Evolutionary conservation across 2,888 invertebrate genomes (phyloP).

Genomic region (Noctua comes): DNA sequence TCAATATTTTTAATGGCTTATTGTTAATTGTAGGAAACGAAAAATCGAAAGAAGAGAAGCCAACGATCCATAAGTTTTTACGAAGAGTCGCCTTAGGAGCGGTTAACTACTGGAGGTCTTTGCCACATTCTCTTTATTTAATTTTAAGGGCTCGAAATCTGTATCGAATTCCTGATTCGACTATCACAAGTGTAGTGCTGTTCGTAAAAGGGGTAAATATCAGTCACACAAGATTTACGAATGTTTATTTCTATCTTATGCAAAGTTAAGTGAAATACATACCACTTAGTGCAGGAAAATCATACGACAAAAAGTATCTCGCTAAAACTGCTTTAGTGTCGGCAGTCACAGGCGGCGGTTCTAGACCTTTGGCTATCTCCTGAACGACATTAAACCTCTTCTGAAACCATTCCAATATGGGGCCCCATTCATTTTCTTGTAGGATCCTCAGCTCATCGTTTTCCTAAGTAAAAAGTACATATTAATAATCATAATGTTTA

Average conservation of each 20-base stretch:
- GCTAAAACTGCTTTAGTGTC: constrained; percentile 93
- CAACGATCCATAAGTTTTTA: neutral
- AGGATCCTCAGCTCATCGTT: constrained; percentile 93
- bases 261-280: constrained; percentile 63
- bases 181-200: neutral
- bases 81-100: neutral
- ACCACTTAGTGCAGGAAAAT: constrained; percentile 96
- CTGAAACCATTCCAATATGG: constrained; percentile 97
- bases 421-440: constrained; percentile 96
- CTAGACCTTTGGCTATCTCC: constrained; percentile 93
- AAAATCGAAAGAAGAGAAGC: too few species aligned
- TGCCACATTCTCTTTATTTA: too few species aligned
- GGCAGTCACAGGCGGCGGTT: constrained; percentile 92
- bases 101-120: too few species aligned
- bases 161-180: neutral
- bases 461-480: constrained; percentile 89
- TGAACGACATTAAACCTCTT: constrained; percentile 94
- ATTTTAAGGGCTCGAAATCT: too few species aligned
- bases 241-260: constrained; percentile 8
- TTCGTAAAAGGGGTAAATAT: neutral
- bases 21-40: too few species aligned
- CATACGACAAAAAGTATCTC: constrained; percentile 95
- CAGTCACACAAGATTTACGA: neutral
- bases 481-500: neutral
- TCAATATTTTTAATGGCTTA: too few species aligned